These are phyloP conservation scores for Daphoenositta chrysoptera DNA, from an alignment of 2,113 vertebrate species.

Conservation along the genomic window DNA sequence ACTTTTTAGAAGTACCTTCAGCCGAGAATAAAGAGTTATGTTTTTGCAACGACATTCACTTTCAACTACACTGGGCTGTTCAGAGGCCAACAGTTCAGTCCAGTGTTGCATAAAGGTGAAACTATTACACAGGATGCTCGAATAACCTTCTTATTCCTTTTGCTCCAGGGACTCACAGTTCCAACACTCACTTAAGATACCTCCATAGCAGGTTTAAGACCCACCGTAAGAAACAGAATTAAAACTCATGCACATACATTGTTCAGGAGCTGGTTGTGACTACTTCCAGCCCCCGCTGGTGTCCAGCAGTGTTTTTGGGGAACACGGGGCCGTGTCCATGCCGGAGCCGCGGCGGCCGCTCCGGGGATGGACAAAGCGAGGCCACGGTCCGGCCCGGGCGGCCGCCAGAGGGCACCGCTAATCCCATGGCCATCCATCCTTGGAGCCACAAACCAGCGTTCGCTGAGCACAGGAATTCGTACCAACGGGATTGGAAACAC, in stretches of 20 bases:
- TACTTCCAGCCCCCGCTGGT: neutral
- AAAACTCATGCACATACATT: neutral
- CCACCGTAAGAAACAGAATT: neutral
- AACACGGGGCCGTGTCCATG: neutral
- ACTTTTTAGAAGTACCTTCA: neutral
- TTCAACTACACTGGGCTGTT: neutral
- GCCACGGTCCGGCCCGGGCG: fast-evolving
- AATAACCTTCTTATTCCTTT: neutral
- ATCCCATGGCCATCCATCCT: neutral
- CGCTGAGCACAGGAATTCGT: neutral
- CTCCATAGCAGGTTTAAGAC: neutral
- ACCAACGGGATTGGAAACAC: neutral
- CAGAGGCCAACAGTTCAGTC: neutral
- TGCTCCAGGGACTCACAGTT: neutral
- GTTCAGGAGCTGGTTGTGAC: neutral
- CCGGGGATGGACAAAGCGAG: neutral
- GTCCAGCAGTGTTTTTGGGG: neutral
- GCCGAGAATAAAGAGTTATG: neutral
- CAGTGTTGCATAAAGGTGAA: neutral
- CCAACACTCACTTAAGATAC: neutral
- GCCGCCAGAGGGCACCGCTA: neutral
- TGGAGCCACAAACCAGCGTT: neutral
- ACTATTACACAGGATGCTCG: neutral
- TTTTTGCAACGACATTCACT: neutral
- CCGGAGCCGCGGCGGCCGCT: fast-evolving